Evolutionary conservation across 2,113 vertebrate species (phyloP).

Genomic region (Hypocryptadius cinnamomeus): DNA sequence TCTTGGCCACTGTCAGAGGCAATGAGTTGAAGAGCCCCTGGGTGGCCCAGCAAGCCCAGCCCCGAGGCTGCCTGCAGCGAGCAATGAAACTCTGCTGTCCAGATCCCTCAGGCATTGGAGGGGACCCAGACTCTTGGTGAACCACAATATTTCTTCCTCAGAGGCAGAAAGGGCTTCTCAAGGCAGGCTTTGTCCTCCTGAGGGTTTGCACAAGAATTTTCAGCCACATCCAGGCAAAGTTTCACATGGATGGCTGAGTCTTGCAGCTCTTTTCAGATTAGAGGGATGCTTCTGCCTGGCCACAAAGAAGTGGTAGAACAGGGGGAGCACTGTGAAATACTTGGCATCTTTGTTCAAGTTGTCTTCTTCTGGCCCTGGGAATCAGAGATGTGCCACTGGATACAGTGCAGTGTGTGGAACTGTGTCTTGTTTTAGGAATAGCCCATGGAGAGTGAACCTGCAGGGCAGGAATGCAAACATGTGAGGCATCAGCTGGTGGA

Average conservation of each 20-base stretch:
- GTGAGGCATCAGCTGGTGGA: not conserved
- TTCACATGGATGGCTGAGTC: not conserved
- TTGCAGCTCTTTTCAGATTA: not conserved
- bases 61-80: accelerated
- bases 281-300: not conserved
- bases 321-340: not conserved
- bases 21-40: not conserved
- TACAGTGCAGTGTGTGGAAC: accelerated
- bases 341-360: accelerated
- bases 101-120: not conserved
- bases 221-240: not conserved
- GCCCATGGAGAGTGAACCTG: not conserved
- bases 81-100: not conserved
- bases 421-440: not conserved
- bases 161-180: not conserved
- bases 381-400: not conserved
- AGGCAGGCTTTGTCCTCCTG: not conserved
- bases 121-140: not conserved
- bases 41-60: not conserved
- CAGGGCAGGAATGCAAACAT: not conserved
- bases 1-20: not conserved
- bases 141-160: not conserved
- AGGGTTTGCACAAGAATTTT: not conserved
- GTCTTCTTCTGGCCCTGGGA: not conserved
- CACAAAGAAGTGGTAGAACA: not conserved